Evolutionary conservation across 2,888 invertebrate genomes (phyloP).

Genomic region (Trichacis sp.): DNA sequence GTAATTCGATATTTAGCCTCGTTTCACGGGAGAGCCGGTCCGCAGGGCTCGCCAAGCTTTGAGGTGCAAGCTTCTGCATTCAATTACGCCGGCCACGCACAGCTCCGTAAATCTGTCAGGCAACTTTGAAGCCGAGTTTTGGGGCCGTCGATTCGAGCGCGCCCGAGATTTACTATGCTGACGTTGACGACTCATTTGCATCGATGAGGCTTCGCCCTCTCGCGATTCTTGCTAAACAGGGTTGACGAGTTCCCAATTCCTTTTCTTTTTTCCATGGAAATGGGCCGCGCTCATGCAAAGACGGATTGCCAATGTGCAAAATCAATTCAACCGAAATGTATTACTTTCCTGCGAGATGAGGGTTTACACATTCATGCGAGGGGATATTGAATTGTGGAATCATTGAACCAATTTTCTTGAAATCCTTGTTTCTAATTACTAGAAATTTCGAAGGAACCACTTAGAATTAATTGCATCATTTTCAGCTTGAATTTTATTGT

Average conservation of each 20-base stretch:
- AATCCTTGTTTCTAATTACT: too few relatives aligned
- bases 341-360: too few relatives aligned
- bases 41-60: slow-evolving; percentile 13
- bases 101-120: slow-evolving; percentile 29
- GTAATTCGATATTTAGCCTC: slow-evolving; percentile 33
- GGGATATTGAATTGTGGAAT: too few relatives aligned
- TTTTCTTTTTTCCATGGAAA: slow-evolving; percentile 3
- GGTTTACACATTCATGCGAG: too few relatives aligned
- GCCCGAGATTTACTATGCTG: slow-evolving; percentile 24
- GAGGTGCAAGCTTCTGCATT: slow-evolving; percentile 29
- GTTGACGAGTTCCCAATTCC: neutral
- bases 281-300: neutral
- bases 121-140: slow-evolving; percentile 38
- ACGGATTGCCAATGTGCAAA: neutral
- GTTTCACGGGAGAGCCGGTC: slow-evolving; percentile 27
- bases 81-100: slow-evolving; percentile 19
- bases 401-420: too few relatives aligned
- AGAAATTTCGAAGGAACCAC: too few relatives aligned
- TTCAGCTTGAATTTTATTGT: too few relatives aligned
- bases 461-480: too few relatives aligned
- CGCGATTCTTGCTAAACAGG: neutral
- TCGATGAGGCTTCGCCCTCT: slow-evolving; percentile 23
- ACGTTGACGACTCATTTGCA: slow-evolving; percentile 35
- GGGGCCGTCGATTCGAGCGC: slow-evolving; percentile 8
- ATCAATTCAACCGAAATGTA: neutral